These are phyloP conservation scores for Physocephala rufipes DNA, from an alignment of 2,888 invertebrate species.

Conservation along the genomic window DNA sequence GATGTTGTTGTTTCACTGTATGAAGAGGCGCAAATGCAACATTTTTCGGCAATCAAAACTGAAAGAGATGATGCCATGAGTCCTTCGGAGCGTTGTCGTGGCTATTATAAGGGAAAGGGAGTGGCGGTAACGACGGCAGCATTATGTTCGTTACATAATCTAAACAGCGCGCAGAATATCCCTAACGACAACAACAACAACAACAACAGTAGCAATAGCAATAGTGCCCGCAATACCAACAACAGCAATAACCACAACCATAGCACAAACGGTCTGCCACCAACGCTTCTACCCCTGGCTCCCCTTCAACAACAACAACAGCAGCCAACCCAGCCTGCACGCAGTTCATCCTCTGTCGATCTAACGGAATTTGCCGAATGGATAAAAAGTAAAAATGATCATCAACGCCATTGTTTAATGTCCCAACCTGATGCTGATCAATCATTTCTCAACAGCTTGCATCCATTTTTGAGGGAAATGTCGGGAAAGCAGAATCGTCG, in stretches of 20 bases:
- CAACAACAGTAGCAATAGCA: constrained; percentile 42
- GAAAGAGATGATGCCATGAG: constrained; percentile 16
- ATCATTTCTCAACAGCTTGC: constrained; percentile 59
- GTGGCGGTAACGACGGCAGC: constrained; percentile 43
- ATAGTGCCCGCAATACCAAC: background rate
- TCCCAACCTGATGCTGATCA: constrained; percentile 58
- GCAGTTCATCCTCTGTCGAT: constrained; percentile 49
- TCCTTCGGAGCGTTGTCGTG: constrained; percentile 12
- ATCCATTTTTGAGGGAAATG: constrained; percentile 61
- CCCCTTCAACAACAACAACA: background rate
- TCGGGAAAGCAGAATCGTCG: constrained; percentile 60
- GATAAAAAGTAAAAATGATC: constrained; percentile 54
- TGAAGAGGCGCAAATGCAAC: constrained; percentile 41
- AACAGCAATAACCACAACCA: constrained; percentile 28
- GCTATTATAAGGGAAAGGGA: constrained; percentile 36
- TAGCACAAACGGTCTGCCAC: constrained; percentile 32
- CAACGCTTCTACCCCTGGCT: constrained; percentile 5
- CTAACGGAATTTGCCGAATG: constrained; percentile 57
- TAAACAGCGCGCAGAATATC: background rate
- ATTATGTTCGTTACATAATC: constrained; percentile 1
- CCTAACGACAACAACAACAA: background rate
- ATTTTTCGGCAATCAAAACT: constrained; percentile 30
- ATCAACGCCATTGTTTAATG: constrained; percentile 49
- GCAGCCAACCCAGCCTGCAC: constrained; percentile 16
- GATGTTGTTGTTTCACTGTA: constrained; percentile 53